Conservation (phyloP, 1,140 invertebrate genomes). For the Armadillidium nasatum region DNA sequence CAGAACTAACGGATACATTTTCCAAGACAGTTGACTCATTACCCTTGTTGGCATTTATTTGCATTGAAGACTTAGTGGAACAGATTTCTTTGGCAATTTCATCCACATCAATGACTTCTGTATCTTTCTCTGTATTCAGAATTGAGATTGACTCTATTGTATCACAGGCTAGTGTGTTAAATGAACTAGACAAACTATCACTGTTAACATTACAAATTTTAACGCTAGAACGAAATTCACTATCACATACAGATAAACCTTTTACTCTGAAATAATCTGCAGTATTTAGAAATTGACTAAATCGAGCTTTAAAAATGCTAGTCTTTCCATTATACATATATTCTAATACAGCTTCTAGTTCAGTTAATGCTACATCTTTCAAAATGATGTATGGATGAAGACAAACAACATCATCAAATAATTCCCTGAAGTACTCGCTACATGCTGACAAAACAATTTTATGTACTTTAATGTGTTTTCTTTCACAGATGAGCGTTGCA, state of each 20-base stretch:
- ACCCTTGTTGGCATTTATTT: no score
- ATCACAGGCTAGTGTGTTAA: no score
- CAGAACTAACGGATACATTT: no score
- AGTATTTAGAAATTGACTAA: neutral
- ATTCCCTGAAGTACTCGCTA: constrained; percentile 44
- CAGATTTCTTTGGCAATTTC: no score
- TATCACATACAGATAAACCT: neutral
- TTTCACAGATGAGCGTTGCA: constrained; percentile 40
- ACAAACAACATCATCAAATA: constrained; percentile 41
- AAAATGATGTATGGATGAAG: constrained; percentile 42
- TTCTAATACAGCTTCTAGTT: constrained; percentile 41
- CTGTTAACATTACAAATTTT: no score
- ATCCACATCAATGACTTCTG: no score
- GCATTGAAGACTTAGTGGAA: no score
- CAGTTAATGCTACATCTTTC: constrained; percentile 40
- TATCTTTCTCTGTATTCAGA: no score
- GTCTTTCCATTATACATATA: constrained; percentile 33
- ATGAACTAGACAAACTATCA: no score
- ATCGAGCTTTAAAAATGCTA: neutral
- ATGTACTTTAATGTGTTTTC: constrained; percentile 37
- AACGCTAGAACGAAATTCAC: no score
- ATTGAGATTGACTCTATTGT: no score
- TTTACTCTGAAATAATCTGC: neutral
- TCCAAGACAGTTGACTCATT: no score
- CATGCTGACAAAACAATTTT: constrained; percentile 43